Evolutionary conservation across 2,888 invertebrate genomes (phyloP).

Genomic region (Scaptomyza caliginosa): DNA sequence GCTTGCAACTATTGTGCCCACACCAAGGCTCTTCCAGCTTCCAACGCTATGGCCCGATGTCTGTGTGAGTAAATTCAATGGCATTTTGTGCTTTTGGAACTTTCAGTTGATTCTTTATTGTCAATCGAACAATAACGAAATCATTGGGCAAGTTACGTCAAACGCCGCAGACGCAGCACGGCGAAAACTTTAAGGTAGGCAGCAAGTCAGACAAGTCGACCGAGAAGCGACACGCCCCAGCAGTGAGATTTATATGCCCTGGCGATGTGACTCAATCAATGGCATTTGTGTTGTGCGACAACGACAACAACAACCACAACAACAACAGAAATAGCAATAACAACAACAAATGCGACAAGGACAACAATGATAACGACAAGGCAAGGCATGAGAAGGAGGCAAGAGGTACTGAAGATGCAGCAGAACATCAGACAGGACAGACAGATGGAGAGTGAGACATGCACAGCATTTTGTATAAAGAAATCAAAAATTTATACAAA

Average conservation of each 20-base stretch:
- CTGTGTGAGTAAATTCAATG: constrained; percentile 66
- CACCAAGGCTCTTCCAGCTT: background rate
- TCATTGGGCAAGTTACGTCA: constrained; percentile 80
- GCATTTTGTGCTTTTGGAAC: constrained; percentile 75
- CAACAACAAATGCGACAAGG: constrained; percentile 14
- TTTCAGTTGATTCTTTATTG: constrained; percentile 81
- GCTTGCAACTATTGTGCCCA: constrained; percentile 65
- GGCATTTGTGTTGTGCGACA: constrained; percentile 75
- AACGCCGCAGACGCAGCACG: constrained; percentile 74
- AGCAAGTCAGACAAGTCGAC: constrained; percentile 36
- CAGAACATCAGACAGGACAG: constrained; percentile 44
- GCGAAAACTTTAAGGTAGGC: constrained; percentile 76
- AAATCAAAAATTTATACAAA: constrained; percentile 79
- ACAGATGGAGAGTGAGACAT: constrained; percentile 60
- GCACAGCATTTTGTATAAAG: constrained; percentile 81
- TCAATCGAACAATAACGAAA: constrained; percentile 82
- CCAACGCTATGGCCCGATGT: background rate
- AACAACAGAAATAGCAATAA: constrained; percentile 25
- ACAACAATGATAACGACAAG: constrained; percentile 17
- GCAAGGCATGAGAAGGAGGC: background rate
- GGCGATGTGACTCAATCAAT: constrained; percentile 80
- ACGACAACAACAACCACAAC: constrained; percentile 27
- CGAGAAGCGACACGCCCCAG: constrained; percentile 69
- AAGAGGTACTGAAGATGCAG: constrained; percentile 31
- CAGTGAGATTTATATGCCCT: constrained; percentile 80